These are phyloP conservation scores for Gasteruption jaculator DNA, from an alignment of 2,888 invertebrate species.

Conservation along the genomic window DNA sequence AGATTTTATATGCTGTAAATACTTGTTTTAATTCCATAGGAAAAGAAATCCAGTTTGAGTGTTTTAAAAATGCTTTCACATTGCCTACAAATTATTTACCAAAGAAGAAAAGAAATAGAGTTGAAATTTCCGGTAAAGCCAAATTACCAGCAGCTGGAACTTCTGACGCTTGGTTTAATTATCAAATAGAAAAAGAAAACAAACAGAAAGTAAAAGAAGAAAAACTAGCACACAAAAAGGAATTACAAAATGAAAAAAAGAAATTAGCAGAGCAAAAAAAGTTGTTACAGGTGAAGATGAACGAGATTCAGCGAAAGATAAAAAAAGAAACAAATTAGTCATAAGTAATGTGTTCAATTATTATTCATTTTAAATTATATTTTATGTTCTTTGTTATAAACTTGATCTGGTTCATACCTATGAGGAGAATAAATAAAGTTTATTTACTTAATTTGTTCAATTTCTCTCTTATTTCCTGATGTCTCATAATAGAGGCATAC, in stretches of 20 bases:
- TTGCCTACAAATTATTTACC: slow-evolving; percentile 1
- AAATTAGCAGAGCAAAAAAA: too few species aligned
- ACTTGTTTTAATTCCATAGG: too few species aligned
- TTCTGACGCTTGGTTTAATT: not conserved
- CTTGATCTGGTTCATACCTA: too few species aligned
- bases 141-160: slow-evolving; percentile 1
- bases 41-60: too few species aligned
- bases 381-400: too few species aligned
- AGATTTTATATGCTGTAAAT: too few species aligned
- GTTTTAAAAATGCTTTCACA: not conserved
- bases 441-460: too few species aligned
- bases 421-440: too few species aligned
- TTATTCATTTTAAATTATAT: not conserved
- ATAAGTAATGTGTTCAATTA: not conserved
- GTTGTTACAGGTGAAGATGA: not conserved
- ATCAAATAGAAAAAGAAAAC: not conserved
- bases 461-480: too few species aligned
- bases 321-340: slow-evolving; percentile 1
- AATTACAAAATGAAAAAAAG: not conserved
- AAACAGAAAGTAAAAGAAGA: slow-evolving; percentile 1
- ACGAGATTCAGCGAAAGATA: not conserved
- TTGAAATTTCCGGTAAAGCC: not conserved
- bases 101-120: slow-evolving; percentile 1
- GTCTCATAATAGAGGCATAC: too few species aligned
- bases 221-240: not conserved